phyloP scores from a whole-genome alignment of 2,888 invertebrate species.

The Lycocerus yunnanus region DNA sequence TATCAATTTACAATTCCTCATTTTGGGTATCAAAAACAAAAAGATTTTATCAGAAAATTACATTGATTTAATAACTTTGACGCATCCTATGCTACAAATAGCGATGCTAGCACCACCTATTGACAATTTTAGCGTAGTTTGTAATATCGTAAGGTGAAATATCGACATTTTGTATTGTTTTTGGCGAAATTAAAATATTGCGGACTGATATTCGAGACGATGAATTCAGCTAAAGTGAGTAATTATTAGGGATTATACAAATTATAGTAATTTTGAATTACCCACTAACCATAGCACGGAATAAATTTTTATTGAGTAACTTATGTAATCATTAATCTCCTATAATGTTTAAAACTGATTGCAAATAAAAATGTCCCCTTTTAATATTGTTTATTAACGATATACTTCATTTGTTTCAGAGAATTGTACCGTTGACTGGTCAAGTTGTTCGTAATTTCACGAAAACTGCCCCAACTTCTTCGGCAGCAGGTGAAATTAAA shows the following conservation, averaged over 20 bases:
- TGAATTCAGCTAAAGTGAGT: neutral
- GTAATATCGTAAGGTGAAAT: neutral
- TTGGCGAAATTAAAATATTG: neutral
- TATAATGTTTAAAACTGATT: neutral
- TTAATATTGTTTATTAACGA: neutral
- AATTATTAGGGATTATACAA: neutral
- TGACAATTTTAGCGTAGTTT: neutral
- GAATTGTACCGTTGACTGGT: neutral
- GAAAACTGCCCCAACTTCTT: neutral
- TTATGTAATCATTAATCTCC: neutral
- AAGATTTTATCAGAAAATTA: no score
- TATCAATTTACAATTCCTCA: no score
- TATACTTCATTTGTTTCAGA: neutral
- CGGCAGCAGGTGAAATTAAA: neutral
- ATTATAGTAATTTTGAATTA: neutral
- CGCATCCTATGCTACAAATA: neutral
- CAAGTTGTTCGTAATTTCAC: neutral
- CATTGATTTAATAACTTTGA: neutral
- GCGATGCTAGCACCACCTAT: neutral
- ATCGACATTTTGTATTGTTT: neutral
- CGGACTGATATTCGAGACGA: neutral
- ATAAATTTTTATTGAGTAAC: neutral
- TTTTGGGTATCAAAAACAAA: no score
- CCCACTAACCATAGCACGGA: neutral
- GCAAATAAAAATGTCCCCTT: neutral